Conservation (phyloP, 2,113 vertebrate species). For the Varanus salvator region DNA sequence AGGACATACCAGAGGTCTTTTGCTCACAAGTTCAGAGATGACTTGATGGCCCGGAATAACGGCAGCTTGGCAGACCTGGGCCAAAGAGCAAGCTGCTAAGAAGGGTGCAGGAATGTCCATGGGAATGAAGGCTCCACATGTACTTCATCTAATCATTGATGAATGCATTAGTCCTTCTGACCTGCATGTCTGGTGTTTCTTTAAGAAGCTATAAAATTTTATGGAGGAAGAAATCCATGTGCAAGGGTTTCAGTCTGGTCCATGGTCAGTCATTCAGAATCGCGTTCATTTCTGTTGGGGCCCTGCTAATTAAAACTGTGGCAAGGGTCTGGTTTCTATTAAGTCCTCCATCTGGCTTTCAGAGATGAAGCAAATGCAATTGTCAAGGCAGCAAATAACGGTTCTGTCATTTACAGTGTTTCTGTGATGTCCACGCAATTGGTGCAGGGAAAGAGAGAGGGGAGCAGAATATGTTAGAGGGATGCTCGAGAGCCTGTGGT, state of each 20-base stretch:
- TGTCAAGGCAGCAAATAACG: constrained; percentile 65
- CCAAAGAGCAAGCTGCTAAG: constrained; percentile 41
- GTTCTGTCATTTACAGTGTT: constrained; percentile 55
- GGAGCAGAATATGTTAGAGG: constrained; percentile 64
- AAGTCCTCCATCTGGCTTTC: constrained; percentile 68
- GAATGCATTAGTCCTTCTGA: constrained; percentile 70
- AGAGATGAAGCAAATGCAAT: constrained; percentile 52
- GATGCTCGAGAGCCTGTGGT: constrained; percentile 37
- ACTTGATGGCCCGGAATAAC: too few species aligned
- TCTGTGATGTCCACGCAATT: constrained; percentile 70
- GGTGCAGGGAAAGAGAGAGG: constrained; percentile 6
- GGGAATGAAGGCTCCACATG: constrained; percentile 79
- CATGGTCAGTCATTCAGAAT: constrained; percentile 69
- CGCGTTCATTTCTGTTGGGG: constrained; percentile 71
- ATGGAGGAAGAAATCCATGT: constrained; percentile 68
- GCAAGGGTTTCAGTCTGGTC: constrained; percentile 62
- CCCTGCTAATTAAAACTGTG: constrained; percentile 68
- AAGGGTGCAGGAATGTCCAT: constrained; percentile 57
- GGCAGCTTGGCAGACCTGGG: constrained; percentile 34
- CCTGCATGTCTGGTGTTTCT: constrained; percentile 71
- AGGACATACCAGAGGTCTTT: too few species aligned
- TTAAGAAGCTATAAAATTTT: constrained; percentile 68
- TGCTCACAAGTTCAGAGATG: too few species aligned
- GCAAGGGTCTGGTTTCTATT: constrained; percentile 73
- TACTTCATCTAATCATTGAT: constrained; percentile 74